Conservation (phyloP, 2,797 vertebrate species). For the Chelidonichthys spinosus region DNA sequence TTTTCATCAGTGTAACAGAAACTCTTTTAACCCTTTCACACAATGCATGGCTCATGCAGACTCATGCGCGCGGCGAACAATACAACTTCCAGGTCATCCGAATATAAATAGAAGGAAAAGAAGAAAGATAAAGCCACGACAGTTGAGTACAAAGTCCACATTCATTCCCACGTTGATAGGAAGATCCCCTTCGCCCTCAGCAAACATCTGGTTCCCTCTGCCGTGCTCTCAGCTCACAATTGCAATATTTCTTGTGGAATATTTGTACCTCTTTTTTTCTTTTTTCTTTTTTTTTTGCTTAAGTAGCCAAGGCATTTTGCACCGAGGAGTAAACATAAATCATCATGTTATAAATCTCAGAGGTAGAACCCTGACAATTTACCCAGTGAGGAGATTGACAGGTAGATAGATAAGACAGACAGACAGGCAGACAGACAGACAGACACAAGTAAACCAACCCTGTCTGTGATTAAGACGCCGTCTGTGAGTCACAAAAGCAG, state of each 20-base stretch:
- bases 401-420: constrained; percentile 63
- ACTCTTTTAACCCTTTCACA: constrained; percentile 44
- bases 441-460: constrained; percentile 54
- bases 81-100: constrained; percentile 58
- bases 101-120: constrained; percentile 69
- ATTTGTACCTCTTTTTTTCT: constrained; percentile 57
- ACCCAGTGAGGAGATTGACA: constrained; percentile 73
- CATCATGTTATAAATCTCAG: constrained; percentile 80
- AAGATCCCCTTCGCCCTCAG: constrained; percentile 43
- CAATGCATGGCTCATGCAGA: constrained; percentile 71
- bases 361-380: constrained; percentile 85
- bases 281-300: constrained; percentile 72
- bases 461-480: constrained; percentile 54
- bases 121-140: constrained; percentile 64
- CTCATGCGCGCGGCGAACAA: constrained; percentile 72
- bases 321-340: constrained; percentile 83
- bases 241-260: constrained; percentile 61
- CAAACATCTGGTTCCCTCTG: constrained; percentile 44
- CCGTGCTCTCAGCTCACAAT: constrained; percentile 68
- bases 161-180: constrained; percentile 57
- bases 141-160: constrained; percentile 64
- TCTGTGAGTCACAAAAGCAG: constrained; percentile 64
- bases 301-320: constrained; percentile 85
- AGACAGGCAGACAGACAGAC: constrained; percentile 46
- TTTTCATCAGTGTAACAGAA: constrained; percentile 63